These are phyloP conservation scores for Sminthurinus signatus DNA, from an alignment of 1,140 invertebrate species.

Conservation along the genomic window DNA sequence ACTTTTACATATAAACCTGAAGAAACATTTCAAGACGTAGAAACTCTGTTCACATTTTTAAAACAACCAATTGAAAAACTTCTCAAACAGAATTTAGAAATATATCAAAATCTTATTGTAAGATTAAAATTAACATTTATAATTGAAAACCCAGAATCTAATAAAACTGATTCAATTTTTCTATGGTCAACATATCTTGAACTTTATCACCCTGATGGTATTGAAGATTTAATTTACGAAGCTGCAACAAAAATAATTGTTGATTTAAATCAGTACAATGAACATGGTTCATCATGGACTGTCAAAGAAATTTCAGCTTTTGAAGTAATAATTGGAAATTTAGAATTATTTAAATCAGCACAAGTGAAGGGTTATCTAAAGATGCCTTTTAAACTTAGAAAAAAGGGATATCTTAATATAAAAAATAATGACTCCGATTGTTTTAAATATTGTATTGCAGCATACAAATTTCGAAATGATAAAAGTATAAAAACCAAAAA, in stretches of 20 bases:
- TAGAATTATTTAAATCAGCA: not conserved
- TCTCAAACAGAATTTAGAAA: not conserved
- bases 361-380: not conserved
- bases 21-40: not conserved
- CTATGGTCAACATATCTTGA: not conserved
- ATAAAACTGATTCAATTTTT: not conserved
- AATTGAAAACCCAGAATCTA: not conserved
- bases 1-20: not conserved
- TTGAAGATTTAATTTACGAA: not conserved
- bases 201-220: not conserved
- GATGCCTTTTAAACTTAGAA: not conserved
- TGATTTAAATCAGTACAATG: not conserved
- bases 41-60: not conserved
- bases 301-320: not conserved
- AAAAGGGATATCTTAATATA: not conserved
- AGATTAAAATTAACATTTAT: not conserved
- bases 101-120: not conserved
- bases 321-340: not conserved
- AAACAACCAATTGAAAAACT: not conserved
- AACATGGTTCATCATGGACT: not conserved
- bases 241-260: not conserved
- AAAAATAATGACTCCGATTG: not conserved
- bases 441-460: conserved; percentile 1
- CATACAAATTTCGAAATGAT: not conserved
- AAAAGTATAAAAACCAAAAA: too few species aligned